Percentiles rank a stretch among this genome's conserved stretches.
These are phyloP conservation scores for Ligdia adustata DNA, from an alignment of 2,888 invertebrate genomes.

Conservation along the genomic window DNA sequence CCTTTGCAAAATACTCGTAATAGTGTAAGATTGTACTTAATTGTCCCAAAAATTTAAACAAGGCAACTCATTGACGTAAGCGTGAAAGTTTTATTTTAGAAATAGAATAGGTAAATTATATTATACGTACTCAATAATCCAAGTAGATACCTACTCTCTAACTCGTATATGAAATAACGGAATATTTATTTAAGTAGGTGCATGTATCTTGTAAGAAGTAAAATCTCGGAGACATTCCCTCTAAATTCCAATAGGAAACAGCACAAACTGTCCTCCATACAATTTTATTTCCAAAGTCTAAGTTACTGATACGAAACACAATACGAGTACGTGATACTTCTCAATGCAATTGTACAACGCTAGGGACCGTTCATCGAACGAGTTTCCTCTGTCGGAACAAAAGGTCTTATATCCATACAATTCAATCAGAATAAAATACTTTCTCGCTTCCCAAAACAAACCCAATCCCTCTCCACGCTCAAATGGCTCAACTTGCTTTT, in stretches of 20 bases:
- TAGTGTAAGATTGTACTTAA: too few species aligned
- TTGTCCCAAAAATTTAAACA: too few species aligned
- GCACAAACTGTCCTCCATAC: slow-evolving; percentile 25
- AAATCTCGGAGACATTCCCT: slow-evolving; percentile 17
- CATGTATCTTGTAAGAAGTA: too few species aligned
- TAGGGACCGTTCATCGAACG: slow-evolving; percentile 78
- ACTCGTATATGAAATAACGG: too few species aligned
- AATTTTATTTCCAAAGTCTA: slow-evolving; percentile 34
- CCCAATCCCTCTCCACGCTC: slow-evolving; percentile 43
- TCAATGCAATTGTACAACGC: slow-evolving; percentile 70
- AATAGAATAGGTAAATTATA: too few species aligned
- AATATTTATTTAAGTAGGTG: too few species aligned
- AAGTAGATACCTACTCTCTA: too few species aligned
- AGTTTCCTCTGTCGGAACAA: slow-evolving; percentile 50
- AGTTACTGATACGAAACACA: slow-evolving; percentile 46
- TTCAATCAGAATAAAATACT: slow-evolving; percentile 47
- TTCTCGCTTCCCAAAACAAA: slow-evolving; percentile 49
- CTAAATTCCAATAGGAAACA: slow-evolving; percentile 33
- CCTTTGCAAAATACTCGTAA: too few species aligned
- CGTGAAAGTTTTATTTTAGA: too few species aligned
- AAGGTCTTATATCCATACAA: slow-evolving; percentile 59
- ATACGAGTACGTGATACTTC: slow-evolving; percentile 61
- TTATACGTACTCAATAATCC: too few species aligned
- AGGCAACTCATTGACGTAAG: too few species aligned
- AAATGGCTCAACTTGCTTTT: slow-evolving; percentile 53